Conservation (phyloP, 2,113 vertebrate species). For the Platichthys flesus region DNA sequence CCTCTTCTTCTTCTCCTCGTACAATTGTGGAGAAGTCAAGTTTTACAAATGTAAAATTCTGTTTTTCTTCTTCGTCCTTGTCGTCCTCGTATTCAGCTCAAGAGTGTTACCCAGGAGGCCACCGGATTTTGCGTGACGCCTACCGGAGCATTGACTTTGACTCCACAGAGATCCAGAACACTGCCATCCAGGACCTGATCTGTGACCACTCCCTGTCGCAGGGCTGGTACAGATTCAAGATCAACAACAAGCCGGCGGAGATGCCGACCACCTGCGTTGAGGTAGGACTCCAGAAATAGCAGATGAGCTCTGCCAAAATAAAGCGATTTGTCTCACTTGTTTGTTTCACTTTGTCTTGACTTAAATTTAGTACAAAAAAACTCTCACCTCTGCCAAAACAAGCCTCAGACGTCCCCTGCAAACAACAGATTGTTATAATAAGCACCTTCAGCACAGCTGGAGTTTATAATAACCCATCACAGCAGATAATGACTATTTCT, state of each 20-base stretch:
- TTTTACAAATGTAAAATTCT: too few relatives aligned
- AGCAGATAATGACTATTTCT: constrained; percentile 54
- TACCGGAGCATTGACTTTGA: constrained; percentile 80
- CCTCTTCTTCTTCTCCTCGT: too few relatives aligned
- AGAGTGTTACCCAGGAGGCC: constrained; percentile 78
- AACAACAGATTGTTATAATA: constrained; percentile 19
- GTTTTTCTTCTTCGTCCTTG: background rate
- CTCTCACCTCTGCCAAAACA: background rate
- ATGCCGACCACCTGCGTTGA: constrained; percentile 84
- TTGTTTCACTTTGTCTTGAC: background rate
- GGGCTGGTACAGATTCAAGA: constrained; percentile 82
- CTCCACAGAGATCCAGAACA: constrained; percentile 83
- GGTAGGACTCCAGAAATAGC: constrained; percentile 56
- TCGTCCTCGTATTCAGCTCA: constrained; percentile 59
- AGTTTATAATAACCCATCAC: constrained; percentile 21
- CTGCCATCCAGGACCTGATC: constrained; percentile 82
- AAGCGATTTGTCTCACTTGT: too few relatives aligned
- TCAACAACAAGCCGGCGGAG: constrained; percentile 80
- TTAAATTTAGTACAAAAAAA: background rate
- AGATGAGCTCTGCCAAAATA: background rate
- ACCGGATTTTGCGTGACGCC: constrained; percentile 69
- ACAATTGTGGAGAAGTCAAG: too few relatives aligned
- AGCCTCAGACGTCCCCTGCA: constrained; percentile 2
- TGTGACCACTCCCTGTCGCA: constrained; percentile 80
- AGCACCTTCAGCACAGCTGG: constrained; percentile 44